Evolutionary conservation across 2,888 invertebrate genomes (phyloP).

Genomic region (Dasypolia templi): DNA sequence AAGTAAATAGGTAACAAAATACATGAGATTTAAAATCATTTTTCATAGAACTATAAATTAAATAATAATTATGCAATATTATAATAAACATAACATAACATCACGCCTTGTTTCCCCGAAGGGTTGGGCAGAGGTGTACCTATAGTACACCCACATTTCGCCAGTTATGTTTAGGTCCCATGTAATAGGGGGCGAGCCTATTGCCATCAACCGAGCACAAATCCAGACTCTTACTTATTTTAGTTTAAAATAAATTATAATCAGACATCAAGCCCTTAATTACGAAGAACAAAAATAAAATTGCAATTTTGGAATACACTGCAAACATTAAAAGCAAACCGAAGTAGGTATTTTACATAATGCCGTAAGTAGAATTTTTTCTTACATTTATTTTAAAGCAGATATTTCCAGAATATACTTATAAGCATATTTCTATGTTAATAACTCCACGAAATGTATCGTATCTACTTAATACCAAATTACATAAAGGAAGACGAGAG

Average conservation of each 20-base stretch:
- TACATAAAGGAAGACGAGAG: slow-evolving; percentile 29
- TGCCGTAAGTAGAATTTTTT: slow-evolving; percentile 8
- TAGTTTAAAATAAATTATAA: slow-evolving; percentile 26
- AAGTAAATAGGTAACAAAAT: slow-evolving; percentile 34
- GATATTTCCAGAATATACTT: slow-evolving; percentile 42
- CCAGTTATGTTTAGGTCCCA: no score
- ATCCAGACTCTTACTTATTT: no score
- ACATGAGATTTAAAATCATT: slow-evolving; percentile 21
- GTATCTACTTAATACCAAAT: slow-evolving; percentile 10
- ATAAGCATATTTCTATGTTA: slow-evolving; percentile 26
- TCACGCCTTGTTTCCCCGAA: no score
- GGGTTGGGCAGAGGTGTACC: no score
- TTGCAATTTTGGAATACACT: slow-evolving; percentile 20
- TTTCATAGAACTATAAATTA: slow-evolving; percentile 27
- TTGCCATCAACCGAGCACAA: no score
- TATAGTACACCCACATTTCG: no score
- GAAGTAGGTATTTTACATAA: slow-evolving; percentile 34
- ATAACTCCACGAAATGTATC: slow-evolving; percentile 19
- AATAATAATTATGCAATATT: slow-evolving; percentile 23
- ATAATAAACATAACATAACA: slow-evolving; percentile 21
- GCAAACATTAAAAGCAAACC: slow-evolving; percentile 36
- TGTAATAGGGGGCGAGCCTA: no score
- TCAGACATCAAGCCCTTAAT: slow-evolving; percentile 35
- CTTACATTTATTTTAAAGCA: slow-evolving; percentile 46
- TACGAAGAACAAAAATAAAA: slow-evolving; percentile 19